Conservation (phyloP, 1,140 invertebrate genomes). For the Heliconius melpomene region DNA sequence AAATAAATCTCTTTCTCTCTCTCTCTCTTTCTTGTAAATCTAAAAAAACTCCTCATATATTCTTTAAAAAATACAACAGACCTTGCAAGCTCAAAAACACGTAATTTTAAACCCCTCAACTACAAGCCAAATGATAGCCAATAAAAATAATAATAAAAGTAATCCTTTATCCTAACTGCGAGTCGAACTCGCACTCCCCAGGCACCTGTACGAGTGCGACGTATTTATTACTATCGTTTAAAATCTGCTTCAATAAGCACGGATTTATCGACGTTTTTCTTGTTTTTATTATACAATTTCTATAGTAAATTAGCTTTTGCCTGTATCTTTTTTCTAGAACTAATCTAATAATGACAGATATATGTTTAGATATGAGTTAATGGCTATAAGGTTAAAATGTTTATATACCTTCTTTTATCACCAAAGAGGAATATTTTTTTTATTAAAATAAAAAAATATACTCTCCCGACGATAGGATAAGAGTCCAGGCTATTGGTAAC, state of each 20-base stretch:
- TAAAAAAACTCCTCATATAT: too few relatives aligned
- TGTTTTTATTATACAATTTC: neutral
- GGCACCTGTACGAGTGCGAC: slow-evolving; percentile 62
- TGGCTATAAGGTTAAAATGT: too few relatives aligned
- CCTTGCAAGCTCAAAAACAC: neutral
- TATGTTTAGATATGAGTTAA: too few relatives aligned
- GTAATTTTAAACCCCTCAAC: slow-evolving; percentile 40
- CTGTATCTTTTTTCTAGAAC: neutral
- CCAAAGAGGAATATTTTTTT: too few relatives aligned
- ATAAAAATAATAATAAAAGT: slow-evolving; percentile 72
- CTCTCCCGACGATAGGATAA: too few relatives aligned
- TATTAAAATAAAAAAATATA: too few relatives aligned
- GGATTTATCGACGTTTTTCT: slow-evolving; percentile 38
- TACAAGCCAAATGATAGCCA: slow-evolving; percentile 52
- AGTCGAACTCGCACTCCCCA: slow-evolving; percentile 60
- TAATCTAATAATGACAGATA: too few relatives aligned
- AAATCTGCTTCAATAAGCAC: slow-evolving; percentile 54
- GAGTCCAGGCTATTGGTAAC: too few relatives aligned
- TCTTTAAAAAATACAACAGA: too few relatives aligned
- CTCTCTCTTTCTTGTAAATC: too few relatives aligned
- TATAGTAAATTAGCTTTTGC: neutral
- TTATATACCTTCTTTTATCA: too few relatives aligned
- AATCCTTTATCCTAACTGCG: slow-evolving; percentile 67
- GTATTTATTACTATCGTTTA: slow-evolving; percentile 64
- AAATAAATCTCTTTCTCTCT: too few relatives aligned